These are phyloP conservation scores for Hemicentrotus pulcherrimus DNA, from an alignment of 35 echinoderm and acorn worm genomes.

Conservation along the genomic window DNA sequence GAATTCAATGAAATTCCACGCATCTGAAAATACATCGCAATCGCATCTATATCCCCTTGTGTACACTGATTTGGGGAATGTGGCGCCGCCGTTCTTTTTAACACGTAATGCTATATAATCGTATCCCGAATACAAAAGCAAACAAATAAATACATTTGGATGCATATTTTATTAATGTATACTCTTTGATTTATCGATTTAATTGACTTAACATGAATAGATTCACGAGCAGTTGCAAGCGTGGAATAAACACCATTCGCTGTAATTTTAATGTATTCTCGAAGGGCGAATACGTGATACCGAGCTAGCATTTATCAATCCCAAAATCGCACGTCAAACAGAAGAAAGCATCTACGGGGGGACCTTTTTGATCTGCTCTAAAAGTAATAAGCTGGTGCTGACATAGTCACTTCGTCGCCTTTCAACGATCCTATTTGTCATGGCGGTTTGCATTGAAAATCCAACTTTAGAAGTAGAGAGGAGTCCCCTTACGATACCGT, in stretches of 20 bases:
- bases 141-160: too few relatives aligned
- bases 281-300: not conserved
- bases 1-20: too few relatives aligned
- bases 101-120: too few relatives aligned
- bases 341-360: not conserved
- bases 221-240: not conserved
- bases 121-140: too few relatives aligned
- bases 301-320: not conserved
- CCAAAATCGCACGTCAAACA: not conserved
- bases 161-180: too few relatives aligned
- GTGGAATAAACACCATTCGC: not conserved
- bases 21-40: too few relatives aligned
- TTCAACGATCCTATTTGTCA: slow-evolving; percentile 12
- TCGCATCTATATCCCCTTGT: too few relatives aligned
- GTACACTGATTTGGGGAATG: too few relatives aligned
- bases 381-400: slow-evolving; percentile 11
- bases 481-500: not conserved
- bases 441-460: not conserved
- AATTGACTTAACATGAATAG: too few relatives aligned
- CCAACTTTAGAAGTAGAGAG: not conserved
- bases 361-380: not conserved
- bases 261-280: not conserved
- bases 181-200: too few relatives aligned
- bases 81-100: too few relatives aligned
- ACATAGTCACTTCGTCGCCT: not conserved